These are phyloP conservation scores for Odontophorus gujanensis DNA, from an alignment of 2,113 vertebrate genomes.

Conservation along the genomic window DNA sequence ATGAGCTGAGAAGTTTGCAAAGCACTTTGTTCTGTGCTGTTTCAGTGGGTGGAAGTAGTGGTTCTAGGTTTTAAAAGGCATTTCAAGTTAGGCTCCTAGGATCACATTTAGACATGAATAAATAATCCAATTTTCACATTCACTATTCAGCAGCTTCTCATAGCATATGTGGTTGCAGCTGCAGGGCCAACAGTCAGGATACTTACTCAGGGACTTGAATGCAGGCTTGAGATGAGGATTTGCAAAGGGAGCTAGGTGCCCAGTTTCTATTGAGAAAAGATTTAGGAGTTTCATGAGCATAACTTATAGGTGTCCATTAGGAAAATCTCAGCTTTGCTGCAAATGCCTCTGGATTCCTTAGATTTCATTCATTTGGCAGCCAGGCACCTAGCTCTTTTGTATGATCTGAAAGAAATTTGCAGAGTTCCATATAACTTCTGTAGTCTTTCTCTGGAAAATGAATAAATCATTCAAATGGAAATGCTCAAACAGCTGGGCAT, in stretches of 20 bases:
- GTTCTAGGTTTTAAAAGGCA: background rate
- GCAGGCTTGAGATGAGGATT: background rate
- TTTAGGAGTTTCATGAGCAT: background rate
- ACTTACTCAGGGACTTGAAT: background rate
- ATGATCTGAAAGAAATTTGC: slow-evolving; percentile 2
- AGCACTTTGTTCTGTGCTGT: background rate
- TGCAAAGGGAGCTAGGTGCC: background rate
- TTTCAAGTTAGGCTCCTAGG: background rate
- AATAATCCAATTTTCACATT: background rate
- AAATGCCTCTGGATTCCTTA: slow-evolving; percentile 46
- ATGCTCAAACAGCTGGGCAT: slow-evolving; percentile 61
- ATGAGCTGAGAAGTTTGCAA: background rate
- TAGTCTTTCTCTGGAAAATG: slow-evolving; percentile 66
- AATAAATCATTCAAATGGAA: slow-evolving; percentile 72
- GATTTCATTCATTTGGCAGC: slow-evolving; percentile 59
- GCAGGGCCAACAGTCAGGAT: background rate
- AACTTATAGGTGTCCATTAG: slow-evolving; percentile 21
- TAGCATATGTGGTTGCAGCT: background rate
- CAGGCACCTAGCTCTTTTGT: background rate
- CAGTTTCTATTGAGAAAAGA: background rate
- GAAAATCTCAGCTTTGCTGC: slow-evolving; percentile 51
- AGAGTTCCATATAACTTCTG: slow-evolving; percentile 35
- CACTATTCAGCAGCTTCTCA: background rate
- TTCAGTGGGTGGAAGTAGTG: background rate
- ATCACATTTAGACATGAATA: background rate